Percentiles rank a stretch among this genome's conserved stretches.
These are phyloP conservation scores for Trachelus stipa DNA, from an alignment of 2,888 invertebrate species.

Conservation along the genomic window DNA sequence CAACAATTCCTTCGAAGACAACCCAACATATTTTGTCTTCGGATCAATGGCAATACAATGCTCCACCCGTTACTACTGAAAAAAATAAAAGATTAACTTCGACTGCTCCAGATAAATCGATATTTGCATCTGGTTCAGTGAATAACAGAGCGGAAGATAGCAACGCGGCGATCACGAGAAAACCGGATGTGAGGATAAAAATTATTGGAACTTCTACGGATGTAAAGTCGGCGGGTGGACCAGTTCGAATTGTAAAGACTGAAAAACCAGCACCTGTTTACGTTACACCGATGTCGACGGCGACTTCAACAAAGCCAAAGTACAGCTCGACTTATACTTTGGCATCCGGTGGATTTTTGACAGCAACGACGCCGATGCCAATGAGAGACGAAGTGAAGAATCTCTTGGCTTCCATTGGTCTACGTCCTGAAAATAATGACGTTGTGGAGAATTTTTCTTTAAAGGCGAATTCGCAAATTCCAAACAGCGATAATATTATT, in stretches of 20 bases:
- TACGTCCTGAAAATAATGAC: slow-evolving; percentile 46
- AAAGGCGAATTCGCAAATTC: slow-evolving; percentile 33
- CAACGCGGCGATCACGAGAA: slow-evolving; percentile 18
- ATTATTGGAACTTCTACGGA: slow-evolving; percentile 17
- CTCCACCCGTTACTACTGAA: slow-evolving; percentile 45
- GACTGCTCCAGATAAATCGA: neutral
- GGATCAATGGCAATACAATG: slow-evolving; percentile 66
- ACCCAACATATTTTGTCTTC: slow-evolving; percentile 45
- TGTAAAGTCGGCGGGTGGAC: slow-evolving; percentile 17
- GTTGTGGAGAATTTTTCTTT: slow-evolving; percentile 25
- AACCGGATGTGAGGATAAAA: slow-evolving; percentile 17
- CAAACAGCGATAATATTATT: slow-evolving; percentile 32
- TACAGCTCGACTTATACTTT: slow-evolving; percentile 36
- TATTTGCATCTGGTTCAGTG: neutral
- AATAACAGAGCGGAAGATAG: neutral
- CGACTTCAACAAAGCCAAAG: slow-evolving; percentile 25
- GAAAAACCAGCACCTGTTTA: slow-evolving; percentile 41
- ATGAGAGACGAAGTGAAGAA: slow-evolving; percentile 50
- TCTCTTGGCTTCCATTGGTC: slow-evolving; percentile 66
- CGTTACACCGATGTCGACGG: slow-evolving; percentile 47
- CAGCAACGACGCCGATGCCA: slow-evolving; percentile 23
- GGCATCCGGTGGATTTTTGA: slow-evolving; percentile 30
- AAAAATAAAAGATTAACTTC: neutral
- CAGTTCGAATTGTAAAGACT: slow-evolving; percentile 11
- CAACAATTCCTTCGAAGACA: slow-evolving; percentile 41